Conservation (phyloP, 2,113 vertebrate genomes). For the Sminthopsis crassicaudata region DNA sequence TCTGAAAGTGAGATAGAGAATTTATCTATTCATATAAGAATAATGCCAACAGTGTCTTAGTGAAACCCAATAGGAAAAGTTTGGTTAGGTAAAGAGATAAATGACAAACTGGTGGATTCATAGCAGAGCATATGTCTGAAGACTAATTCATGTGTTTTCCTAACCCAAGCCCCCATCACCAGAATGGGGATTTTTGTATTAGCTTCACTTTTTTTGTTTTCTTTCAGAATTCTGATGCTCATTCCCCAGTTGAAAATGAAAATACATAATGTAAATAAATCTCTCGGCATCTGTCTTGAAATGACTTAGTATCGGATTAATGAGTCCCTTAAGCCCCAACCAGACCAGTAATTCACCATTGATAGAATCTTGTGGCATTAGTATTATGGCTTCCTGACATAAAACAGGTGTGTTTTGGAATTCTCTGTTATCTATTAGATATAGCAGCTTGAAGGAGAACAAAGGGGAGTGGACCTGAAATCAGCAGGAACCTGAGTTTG, state of each 20-base stretch:
- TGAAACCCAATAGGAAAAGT: background rate
- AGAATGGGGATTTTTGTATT: background rate
- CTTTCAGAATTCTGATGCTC: background rate
- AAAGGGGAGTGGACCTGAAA: background rate
- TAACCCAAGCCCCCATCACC: background rate
- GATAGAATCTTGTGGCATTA: background rate
- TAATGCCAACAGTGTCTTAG: background rate
- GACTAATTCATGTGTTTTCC: too few species aligned
- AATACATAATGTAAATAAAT: background rate
- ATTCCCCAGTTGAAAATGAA: constrained; percentile 8
- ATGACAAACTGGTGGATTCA: background rate
- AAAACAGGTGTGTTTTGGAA: background rate
- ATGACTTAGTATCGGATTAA: background rate
- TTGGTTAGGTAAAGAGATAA: background rate
- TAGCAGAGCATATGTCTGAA: too few species aligned
- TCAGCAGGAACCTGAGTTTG: background rate
- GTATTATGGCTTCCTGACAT: background rate
- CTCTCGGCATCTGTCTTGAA: constrained; percentile 5
- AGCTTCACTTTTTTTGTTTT: background rate
- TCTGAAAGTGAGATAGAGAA: background rate
- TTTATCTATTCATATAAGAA: background rate
- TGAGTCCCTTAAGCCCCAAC: background rate
- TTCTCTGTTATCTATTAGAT: background rate
- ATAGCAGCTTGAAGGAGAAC: background rate
- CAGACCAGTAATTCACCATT: background rate